These are phyloP conservation scores for Psephotus haematonotus DNA, from an alignment of 2,113 vertebrate species.

Conservation along the genomic window DNA sequence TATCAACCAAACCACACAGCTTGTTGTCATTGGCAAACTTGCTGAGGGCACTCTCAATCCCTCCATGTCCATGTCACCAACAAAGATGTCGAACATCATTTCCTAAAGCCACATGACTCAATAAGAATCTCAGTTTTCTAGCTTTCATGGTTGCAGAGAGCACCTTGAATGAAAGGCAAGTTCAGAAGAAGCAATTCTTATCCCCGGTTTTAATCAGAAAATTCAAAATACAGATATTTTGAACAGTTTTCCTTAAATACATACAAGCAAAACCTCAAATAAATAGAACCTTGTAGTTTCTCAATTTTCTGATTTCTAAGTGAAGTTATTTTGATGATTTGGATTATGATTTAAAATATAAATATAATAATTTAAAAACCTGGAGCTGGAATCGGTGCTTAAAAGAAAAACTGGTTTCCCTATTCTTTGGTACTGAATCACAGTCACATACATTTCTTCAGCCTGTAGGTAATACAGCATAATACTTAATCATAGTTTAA, in stretches of 20 bases:
- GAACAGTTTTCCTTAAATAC: neutral
- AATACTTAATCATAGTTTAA: neutral
- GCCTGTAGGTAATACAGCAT: neutral
- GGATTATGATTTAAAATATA: neutral
- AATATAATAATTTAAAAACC: neutral
- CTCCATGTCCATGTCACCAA: too few species aligned
- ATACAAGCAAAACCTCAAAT: neutral
- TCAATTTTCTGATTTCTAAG: neutral
- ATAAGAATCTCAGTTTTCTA: neutral
- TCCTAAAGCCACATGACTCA: neutral
- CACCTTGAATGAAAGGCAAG: neutral
- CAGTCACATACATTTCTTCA: neutral
- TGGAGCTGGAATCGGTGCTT: neutral
- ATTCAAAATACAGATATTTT: neutral
- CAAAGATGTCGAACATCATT: neutral
- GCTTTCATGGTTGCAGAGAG: neutral
- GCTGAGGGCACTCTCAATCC: too few species aligned
- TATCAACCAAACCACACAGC: too few species aligned
- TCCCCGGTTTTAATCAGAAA: neutral
- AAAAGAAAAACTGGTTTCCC: neutral
- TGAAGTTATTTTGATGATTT: neutral
- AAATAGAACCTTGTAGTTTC: neutral
- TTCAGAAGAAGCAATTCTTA: neutral
- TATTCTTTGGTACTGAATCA: neutral
- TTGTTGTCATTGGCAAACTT: too few species aligned